Percentiles rank a stretch among this genome's conserved stretches.
Conservation (phyloP, 2,113 vertebrate genomes). For the Acrocephalus kingi region DNA sequence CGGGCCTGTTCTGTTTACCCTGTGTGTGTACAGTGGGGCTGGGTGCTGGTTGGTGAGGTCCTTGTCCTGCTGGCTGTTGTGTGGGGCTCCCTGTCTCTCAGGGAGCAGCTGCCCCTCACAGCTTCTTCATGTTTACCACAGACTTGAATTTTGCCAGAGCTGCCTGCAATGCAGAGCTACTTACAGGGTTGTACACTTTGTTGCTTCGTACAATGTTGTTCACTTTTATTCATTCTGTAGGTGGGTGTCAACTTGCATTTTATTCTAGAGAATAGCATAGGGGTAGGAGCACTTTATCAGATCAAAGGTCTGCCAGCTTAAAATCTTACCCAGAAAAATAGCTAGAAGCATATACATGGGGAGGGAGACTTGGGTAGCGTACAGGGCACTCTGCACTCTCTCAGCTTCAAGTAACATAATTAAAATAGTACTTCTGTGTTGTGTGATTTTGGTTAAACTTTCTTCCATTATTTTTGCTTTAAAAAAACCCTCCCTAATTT, state of each 20-base stretch:
- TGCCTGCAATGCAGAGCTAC: not conserved
- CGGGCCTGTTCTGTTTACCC: not conserved
- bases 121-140: rapidly evolving
- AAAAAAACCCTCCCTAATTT: rapidly evolving
- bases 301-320: not conserved
- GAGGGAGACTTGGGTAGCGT: not conserved
- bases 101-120: not conserved
- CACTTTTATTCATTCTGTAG: not conserved
- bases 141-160: not conserved
- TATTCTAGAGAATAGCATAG: not conserved
- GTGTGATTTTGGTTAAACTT: not conserved
- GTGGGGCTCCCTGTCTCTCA: not conserved
- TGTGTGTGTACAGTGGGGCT: not conserved
- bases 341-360: rapidly evolving
- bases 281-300: not conserved
- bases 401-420: not conserved
- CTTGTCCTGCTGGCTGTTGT: not conserved
- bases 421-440: not conserved
- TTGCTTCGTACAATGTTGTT: not conserved
- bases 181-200: not conserved
- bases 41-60: not conserved
- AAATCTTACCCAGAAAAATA: not conserved
- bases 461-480: not conserved
- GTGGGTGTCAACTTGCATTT: not conserved
- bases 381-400: rapidly evolving